Evolutionary conservation across 1,140 invertebrate species (phyloP).

Genomic region (Scaptomyza hsui): DNA sequence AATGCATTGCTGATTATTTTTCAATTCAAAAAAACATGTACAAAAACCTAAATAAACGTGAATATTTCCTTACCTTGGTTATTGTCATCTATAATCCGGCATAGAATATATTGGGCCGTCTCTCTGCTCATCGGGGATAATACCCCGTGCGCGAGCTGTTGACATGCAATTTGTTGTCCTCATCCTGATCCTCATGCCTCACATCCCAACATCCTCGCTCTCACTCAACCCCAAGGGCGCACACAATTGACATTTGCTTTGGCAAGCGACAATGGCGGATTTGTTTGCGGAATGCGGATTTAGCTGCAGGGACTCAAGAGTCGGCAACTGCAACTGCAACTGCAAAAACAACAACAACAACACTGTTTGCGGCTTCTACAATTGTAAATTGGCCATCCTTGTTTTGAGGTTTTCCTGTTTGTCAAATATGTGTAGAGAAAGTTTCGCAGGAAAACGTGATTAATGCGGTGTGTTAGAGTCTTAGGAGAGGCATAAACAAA

Average conservation of each 20-base stretch:
- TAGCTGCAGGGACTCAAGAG: conserved; percentile 54
- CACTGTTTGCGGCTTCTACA: conserved; percentile 55
- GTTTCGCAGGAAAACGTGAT: conserved; percentile 51
- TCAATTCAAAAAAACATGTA: conserved; percentile 43
- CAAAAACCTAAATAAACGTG: conserved; percentile 3
- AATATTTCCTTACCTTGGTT: conserved; percentile 29
- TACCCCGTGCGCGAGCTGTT: conserved; percentile 65
- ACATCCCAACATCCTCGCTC: conserved; percentile 26
- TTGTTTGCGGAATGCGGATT: conserved; percentile 50
- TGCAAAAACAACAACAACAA: conserved; percentile 3
- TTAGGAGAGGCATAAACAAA: conserved; percentile 25
- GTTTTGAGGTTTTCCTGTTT: conserved; percentile 29
- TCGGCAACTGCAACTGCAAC: conserved; percentile 26
- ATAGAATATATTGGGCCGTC: conserved; percentile 27
- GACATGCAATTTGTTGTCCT: conserved; percentile 76
- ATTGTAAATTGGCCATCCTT: conserved; percentile 40
- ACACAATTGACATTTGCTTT: conserved; percentile 71
- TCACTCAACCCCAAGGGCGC: conserved; percentile 43
- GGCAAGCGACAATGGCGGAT: conserved; percentile 67
- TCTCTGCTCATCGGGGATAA: conserved; percentile 48
- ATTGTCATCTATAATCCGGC: conserved; percentile 70
- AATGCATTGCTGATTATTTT: conserved; percentile 57
- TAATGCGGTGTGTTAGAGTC: conserved; percentile 39
- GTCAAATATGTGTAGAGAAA: conserved; percentile 3
- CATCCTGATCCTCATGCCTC: conserved; percentile 36